phyloP scores from a whole-genome alignment of 2,797 vertebrate species.

The Pipistrellus pygmaeus region DNA sequence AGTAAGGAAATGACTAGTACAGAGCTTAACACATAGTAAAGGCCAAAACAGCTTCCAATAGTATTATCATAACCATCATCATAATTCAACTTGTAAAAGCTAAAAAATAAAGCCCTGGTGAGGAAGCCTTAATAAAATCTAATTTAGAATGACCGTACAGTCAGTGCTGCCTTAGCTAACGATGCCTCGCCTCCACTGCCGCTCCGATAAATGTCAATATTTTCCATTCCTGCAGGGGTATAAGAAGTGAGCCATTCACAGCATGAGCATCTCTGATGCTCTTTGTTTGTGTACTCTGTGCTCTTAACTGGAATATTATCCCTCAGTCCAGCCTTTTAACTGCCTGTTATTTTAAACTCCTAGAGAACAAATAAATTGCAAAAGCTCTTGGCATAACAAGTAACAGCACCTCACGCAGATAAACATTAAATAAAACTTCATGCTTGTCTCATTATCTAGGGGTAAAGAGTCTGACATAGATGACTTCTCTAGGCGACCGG shows the following conservation, averaged over 20 bases:
- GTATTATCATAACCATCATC: neutral
- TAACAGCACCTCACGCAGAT: neutral
- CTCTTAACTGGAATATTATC: constrained; percentile 19
- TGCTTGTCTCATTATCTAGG: neutral
- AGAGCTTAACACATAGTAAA: neutral
- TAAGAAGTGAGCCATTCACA: constrained; percentile 4
- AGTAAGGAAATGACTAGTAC: neutral
- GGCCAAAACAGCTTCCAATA: neutral
- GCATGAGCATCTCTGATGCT: neutral
- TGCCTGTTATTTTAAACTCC: neutral
- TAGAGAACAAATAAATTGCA: constrained; percentile 27
- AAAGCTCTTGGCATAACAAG: neutral
- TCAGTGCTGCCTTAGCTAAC: neutral
- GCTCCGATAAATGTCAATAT: neutral
- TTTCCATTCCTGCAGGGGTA: neutral
- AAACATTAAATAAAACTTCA: constrained; percentile 29
- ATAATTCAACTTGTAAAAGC: constrained; percentile 39
- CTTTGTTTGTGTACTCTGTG: constrained; percentile 9
- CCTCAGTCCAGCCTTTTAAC: neutral
- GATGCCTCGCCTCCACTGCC: neutral
- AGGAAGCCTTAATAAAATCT: constrained; percentile 13
- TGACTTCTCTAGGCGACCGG: neutral
- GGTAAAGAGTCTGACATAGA: neutral
- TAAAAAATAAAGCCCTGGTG: neutral
- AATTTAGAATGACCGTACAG: constrained; percentile 15